A percentile compares a stretch with the other conserved stretches of the same genome.
These are phyloP conservation scores for Ophonus ardosiacus DNA, from an alignment of 2,888 invertebrate genomes.

Conservation along the genomic window DNA sequence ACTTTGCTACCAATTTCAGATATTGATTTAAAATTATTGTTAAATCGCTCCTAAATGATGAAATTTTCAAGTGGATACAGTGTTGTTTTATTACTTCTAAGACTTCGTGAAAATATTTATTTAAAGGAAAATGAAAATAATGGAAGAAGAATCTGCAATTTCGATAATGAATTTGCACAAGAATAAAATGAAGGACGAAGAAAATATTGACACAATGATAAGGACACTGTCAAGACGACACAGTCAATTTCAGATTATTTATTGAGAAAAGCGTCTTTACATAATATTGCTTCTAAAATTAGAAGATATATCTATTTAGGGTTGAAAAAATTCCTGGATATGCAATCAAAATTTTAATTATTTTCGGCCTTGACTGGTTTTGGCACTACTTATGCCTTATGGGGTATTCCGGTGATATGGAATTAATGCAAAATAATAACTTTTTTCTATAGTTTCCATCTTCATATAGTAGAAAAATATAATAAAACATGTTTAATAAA, in stretches of 20 bases:
- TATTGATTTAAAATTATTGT: slow-evolving; percentile 21
- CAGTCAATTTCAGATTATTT: neutral
- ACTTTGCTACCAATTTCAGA: slow-evolving; percentile 17
- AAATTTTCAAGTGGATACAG: neutral
- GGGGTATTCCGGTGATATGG: too few relatives aligned
- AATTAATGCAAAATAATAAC: too few relatives aligned
- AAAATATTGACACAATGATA: slow-evolving; percentile 8
- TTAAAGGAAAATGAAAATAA: neutral
- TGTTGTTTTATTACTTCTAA: slow-evolving; percentile 21
- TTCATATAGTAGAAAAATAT: too few relatives aligned
- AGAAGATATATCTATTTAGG: neutral
- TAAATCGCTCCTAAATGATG: neutral
- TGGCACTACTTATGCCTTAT: too few relatives aligned
- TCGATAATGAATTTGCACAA: slow-evolving; percentile 7
- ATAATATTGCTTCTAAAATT: neutral
- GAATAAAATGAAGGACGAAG: neutral
- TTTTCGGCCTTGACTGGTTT: too few relatives aligned
- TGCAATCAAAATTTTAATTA: too few relatives aligned
- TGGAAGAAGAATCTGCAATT: slow-evolving; percentile 8
- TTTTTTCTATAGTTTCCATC: too few relatives aligned
- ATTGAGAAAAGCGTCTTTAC: neutral
- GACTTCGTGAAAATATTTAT: slow-evolving; percentile 19
- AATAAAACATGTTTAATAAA: too few relatives aligned
- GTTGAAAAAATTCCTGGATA: too few relatives aligned
- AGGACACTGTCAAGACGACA: neutral